Evolutionary conservation across 2,888 invertebrate genomes (phyloP).

Genomic region (Chymomyza procnemis): DNA sequence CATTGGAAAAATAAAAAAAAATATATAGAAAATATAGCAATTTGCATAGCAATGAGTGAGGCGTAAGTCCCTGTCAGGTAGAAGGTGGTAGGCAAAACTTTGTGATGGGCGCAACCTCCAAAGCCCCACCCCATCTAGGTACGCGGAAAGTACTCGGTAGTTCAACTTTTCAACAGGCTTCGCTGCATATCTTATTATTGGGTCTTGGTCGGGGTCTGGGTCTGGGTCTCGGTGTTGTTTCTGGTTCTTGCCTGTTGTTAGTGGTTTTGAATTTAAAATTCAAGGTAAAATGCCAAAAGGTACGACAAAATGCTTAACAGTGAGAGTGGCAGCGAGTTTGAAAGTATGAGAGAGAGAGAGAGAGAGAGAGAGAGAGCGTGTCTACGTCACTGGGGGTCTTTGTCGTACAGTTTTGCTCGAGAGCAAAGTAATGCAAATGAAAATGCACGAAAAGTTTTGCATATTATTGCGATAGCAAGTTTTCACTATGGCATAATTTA

Average conservation of each 20-base stretch:
- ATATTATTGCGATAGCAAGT: constrained; percentile 27
- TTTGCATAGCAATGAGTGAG: constrained; percentile 62
- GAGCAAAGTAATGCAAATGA: constrained; percentile 3
- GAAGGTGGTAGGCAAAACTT: neutral
- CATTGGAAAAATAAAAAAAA: constrained; percentile 56
- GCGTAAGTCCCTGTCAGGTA: constrained; percentile 16
- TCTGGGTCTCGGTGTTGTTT: too few relatives aligned
- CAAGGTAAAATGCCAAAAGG: neutral
- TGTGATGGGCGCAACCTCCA: neutral
- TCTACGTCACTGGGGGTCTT: neutral
- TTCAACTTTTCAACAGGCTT: neutral
- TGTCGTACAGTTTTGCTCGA: neutral
- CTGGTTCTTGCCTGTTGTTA: neutral
- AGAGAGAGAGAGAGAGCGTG: neutral
- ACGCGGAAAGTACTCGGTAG: too few relatives aligned
- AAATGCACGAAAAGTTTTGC: constrained; percentile 11
- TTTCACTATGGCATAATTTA: constrained; percentile 27
- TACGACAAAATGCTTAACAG: neutral
- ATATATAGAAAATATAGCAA: constrained; percentile 56
- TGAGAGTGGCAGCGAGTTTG: neutral
- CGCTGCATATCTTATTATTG: neutral
- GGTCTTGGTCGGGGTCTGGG: neutral
- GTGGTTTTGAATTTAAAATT: constrained; percentile 1
- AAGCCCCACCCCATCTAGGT: neutral
- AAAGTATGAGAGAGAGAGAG: neutral